Base-by-base conservation (phyloP, 2,797 vertebrate genomes). In the Onychomys leucogaster region DNA sequence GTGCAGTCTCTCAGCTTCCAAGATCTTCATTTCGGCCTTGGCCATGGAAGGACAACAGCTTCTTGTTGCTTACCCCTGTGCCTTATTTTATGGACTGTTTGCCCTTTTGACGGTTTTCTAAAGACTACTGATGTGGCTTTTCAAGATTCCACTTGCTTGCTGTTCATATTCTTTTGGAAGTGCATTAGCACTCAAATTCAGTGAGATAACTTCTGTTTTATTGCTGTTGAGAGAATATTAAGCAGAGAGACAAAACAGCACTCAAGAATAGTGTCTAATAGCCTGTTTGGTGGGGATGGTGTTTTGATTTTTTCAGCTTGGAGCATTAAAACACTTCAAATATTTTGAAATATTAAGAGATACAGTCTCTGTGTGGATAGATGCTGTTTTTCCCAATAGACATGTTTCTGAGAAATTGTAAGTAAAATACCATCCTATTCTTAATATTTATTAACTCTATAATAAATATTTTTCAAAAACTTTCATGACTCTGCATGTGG, bases 1-100 rank as follows among this genome's bases (percentile, higher is more conserved):
- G 99, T 99, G 99, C 97, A 99, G 99, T 91, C 98, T 99, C 21
- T 99, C 99, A 27, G 99, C 99, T 85, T 99, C 99, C 90, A 99
- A 99, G 98, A 99, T 99, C 98, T 99, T 99, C 96, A 99, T 98
- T 9, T 99, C 99, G 1, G 99, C 99, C 0, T 96, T 99, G 97
- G 98, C 98, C 84, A 99, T 99, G 99, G 98, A 99, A 97, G 99
- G 99, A 94, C 99, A 99, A 32, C 99, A 99, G 96, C 98, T 99
- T 82, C 98, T 99, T 10, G 96, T 99, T 21, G 99, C 99, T 0
- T 99, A 99, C 75, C 99, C 99, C 0, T 99, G 99, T 95, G 99
- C 98, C 94, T 98, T 99, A 95, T 98, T 99, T 83, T 99, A 99
- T 16, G 99, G 99, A 88, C 98, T 99, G 87, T 99, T 99, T 97